These are phyloP conservation scores for Amblyteles armatorius DNA, from an alignment of 2,888 invertebrate species.

Conservation along the genomic window DNA sequence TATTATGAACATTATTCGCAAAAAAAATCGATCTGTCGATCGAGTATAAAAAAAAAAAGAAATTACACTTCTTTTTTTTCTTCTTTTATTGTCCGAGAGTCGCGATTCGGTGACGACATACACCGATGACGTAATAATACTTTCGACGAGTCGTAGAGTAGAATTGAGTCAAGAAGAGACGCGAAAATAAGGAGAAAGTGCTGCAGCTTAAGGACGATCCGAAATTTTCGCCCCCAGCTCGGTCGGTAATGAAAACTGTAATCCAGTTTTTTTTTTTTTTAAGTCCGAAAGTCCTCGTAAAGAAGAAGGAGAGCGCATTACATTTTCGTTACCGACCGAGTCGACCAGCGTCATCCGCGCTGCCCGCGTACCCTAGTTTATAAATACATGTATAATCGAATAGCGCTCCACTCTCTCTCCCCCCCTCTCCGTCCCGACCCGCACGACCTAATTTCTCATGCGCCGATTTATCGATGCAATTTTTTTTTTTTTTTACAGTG, in stretches of 20 bases:
- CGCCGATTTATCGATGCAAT: background rate
- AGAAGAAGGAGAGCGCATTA: too few species aligned
- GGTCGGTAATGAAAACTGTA: too few species aligned
- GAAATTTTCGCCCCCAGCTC: too few species aligned
- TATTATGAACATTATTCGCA: conserved; percentile 16
- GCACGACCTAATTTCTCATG: background rate
- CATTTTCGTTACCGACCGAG: too few species aligned
- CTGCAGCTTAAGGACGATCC: background rate
- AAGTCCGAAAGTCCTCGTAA: too few species aligned
- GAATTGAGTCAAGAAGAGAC: background rate
- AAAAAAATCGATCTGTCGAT: background rate
- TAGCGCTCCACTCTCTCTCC: too few species aligned
- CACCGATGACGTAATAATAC: conserved; percentile 2
- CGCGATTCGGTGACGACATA: conserved; percentile 20
- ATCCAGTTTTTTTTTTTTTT: too few species aligned
- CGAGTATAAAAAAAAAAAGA: conserved; percentile 19
- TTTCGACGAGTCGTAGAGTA: background rate
- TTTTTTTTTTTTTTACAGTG: conserved; percentile 8
- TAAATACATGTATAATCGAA: too few species aligned
- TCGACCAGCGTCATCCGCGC: too few species aligned
- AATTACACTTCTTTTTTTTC: background rate
- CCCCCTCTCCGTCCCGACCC: background rate
- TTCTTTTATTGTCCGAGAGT: conserved; percentile 59
- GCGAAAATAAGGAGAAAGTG: background rate
- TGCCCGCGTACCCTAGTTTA: too few species aligned